Evolutionary conservation across 2,113 vertebrate species (phyloP).

Genomic region (Sphyrna mokarran): DNA sequence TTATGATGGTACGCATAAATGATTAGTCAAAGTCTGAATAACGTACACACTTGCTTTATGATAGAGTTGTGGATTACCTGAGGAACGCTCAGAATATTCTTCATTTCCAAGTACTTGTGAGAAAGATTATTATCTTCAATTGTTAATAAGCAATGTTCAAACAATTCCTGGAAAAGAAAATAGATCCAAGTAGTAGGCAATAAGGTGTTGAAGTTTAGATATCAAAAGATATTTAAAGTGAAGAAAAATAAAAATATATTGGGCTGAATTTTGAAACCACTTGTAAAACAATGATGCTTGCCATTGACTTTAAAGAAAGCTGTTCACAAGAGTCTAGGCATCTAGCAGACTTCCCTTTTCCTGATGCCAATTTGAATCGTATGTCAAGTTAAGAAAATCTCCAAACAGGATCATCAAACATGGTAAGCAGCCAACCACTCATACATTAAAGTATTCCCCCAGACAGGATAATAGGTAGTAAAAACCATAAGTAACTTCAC

Average conservation of each 20-base stretch:
- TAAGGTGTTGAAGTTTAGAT: background rate
- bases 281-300: no score
- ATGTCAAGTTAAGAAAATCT: no score
- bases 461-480: no score
- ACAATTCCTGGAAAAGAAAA: conserved; percentile 63
- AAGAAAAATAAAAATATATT: background rate
- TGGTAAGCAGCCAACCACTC: no score
- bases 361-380: no score
- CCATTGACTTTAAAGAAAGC: no score
- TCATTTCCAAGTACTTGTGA: conserved; percentile 71
- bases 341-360: no score
- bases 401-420: no score
- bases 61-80: conserved; percentile 58
- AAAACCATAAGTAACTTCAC: no score
- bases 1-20: background rate
- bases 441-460: no score
- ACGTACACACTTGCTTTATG: background rate
- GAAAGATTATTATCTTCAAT: conserved; percentile 67
- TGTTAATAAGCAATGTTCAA: conserved; percentile 66
- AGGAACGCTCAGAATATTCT: conserved; percentile 61
- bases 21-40: background rate
- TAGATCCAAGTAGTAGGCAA: background rate
- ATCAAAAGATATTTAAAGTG: background rate
- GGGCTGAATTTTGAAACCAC: background rate
- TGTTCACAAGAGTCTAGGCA: no score